Evolutionary conservation across 1,140 invertebrate genomes (phyloP).

Genomic region (Stegodyphus dumicola): DNA sequence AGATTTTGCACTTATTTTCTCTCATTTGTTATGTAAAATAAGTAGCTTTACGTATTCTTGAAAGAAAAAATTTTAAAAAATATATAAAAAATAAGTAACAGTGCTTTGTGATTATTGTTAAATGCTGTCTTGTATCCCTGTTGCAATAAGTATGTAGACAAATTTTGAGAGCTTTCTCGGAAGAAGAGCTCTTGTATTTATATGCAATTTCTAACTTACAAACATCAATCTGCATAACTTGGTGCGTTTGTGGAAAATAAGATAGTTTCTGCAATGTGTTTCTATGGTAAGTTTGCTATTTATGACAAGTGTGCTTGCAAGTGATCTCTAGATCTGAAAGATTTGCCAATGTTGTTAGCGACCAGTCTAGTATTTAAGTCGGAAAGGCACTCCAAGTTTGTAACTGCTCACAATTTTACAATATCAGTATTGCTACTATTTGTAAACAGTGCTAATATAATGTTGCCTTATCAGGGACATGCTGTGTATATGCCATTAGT

Average conservation of each 20-base stretch:
- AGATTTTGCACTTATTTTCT: slow-evolving; percentile 31
- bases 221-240: slow-evolving; percentile 50
- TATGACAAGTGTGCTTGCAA: slow-evolving; percentile 17
- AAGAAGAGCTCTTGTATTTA: slow-evolving; percentile 24
- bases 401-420: slow-evolving; percentile 61
- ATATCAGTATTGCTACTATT: slow-evolving; percentile 61
- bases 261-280: slow-evolving; percentile 31
- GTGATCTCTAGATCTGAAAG: not conserved
- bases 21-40: slow-evolving; percentile 42
- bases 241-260: slow-evolving; percentile 35
- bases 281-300: slow-evolving; percentile 11
- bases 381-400: slow-evolving; percentile 48
- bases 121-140: slow-evolving; percentile 50
- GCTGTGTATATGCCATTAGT: slow-evolving; percentile 57
- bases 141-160: slow-evolving; percentile 55
- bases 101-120: slow-evolving; percentile 57
- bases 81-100: slow-evolving; percentile 33
- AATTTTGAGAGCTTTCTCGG: slow-evolving; percentile 30
- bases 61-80: slow-evolving; percentile 27
- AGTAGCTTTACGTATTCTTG: slow-evolving; percentile 51
- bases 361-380: slow-evolving; percentile 35
- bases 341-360: slow-evolving; percentile 40
- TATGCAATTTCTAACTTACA: slow-evolving; percentile 56
- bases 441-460: slow-evolving; percentile 60
- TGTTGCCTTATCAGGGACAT: slow-evolving; percentile 60